Evolutionary conservation across 2,113 vertebrate genomes (phyloP), one percentile per base, ranked within the genome.

Genomic region (Gymnobelideus leadbeateri): DNA sequence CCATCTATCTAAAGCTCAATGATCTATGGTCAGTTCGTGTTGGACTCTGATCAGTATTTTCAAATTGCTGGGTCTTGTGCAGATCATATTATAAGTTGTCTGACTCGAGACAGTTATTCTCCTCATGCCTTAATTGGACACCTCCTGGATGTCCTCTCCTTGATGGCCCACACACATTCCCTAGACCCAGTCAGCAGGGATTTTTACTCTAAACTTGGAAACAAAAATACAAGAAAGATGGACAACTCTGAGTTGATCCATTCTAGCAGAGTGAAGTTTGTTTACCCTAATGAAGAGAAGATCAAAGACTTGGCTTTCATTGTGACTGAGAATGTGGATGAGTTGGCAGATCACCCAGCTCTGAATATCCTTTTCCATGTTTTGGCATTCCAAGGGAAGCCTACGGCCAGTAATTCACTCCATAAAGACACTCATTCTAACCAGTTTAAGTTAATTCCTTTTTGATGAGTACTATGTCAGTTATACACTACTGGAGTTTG

Each of bases 221-320:
- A 98, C 98, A 99, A 99, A 98, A 99, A 91, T 97, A 99, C 99
- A 98, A 99, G 99, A 89, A 99, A 99, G 98, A 99, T 99, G 99
- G 99, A 99, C 95, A 99, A 99, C 98, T 99, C 99, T 1, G 99
- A 99, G 98, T 98, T 99, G 97, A 99, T 99, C 97, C 99, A 99
- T 97, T 99, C 99, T 26, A 99, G 99, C 98, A 99, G 99, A 92
- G 99, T 99, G 98, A 99, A 99, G 97, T 99, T 99, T 94, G 98
- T 99, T 95, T 99, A 99, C 97, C 99, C 99, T 47, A 99, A 99
- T 14, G 99, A 99, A 97, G 99, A 99, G 98, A 99, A 99, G 98
- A 99, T 99, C 68, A 99, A 99, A 26, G 99, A 99, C 98, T 99
- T 99, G 95, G 99, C 99, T 21, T 99, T 99, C 98, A 99, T 99